phyloP scores from a whole-genome alignment of 2,888 invertebrate species.

The Hyalella azteca region DNA sequence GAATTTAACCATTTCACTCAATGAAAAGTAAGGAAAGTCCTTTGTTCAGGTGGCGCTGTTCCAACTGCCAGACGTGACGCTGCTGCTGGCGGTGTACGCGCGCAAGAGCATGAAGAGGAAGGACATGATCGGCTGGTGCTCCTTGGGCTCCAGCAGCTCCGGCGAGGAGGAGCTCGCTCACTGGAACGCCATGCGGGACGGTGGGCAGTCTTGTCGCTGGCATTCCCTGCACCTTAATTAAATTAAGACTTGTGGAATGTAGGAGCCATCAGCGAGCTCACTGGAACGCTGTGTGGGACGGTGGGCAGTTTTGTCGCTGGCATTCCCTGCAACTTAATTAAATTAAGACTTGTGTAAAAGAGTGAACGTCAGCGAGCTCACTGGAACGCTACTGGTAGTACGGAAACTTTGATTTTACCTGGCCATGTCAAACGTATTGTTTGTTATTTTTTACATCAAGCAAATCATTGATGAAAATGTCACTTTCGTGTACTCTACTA shows the following conservation, averaged over 20 bases:
- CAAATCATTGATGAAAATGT: no score
- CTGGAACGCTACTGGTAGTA: slow-evolving; percentile 71
- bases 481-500: no score
- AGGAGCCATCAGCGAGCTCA: slow-evolving; percentile 69
- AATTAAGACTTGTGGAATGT: not conserved
- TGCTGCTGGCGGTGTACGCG: slow-evolving; percentile 91
- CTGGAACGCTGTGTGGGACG: slow-evolving; percentile 76
- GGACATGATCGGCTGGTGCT: slow-evolving; percentile 97
- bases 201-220: slow-evolving; percentile 61
- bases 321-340: slow-evolving; percentile 54
- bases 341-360: not conserved
- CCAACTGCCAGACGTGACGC: slow-evolving; percentile 91
- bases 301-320: slow-evolving; percentile 61
- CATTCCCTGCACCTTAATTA: slow-evolving; percentile 54
- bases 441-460: not conserved
- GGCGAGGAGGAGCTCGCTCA: slow-evolving; percentile 77
- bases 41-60: slow-evolving; percentile 94
- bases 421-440: not conserved
- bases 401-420: not conserved
- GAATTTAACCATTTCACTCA: no score
- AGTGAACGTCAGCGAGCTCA: slow-evolving; percentile 69
- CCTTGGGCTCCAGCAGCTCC: slow-evolving; percentile 85
- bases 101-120: slow-evolving; percentile 91
- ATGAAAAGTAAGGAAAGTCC: no score
- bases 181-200: slow-evolving; percentile 76